phyloP scores from a whole-genome alignment of 2,888 invertebrate species.

The Eupithecia centaureata region DNA sequence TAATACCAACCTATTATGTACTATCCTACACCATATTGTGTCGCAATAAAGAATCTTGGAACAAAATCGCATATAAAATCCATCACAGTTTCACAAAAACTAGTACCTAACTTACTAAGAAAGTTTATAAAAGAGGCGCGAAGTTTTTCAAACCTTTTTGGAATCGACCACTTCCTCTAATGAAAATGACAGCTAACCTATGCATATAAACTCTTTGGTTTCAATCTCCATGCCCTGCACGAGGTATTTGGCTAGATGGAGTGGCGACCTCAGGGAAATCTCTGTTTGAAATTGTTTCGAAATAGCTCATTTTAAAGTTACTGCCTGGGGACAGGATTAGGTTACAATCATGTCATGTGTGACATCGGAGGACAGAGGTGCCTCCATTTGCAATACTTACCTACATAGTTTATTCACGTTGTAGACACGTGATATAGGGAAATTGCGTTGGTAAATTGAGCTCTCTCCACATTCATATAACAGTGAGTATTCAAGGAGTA shows the following conservation, averaged over 20 bases:
- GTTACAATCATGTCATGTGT: conserved; percentile 41
- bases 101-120: too few species aligned
- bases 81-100: too few species aligned
- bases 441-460: neutral
- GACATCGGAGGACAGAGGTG: conserved; percentile 13
- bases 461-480: neutral
- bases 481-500: too few species aligned
- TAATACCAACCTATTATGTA: too few species aligned
- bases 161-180: neutral
- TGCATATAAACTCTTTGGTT: conserved; percentile 43
- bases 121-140: neutral
- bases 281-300: conserved; percentile 75
- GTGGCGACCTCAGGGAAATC: conserved; percentile 68
- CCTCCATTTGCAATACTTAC: neutral
- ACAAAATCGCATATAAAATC: too few species aligned
- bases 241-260: conserved; percentile 48
- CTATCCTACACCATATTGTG: too few species aligned
- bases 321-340: conserved; percentile 48
- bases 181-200: conserved; percentile 9
- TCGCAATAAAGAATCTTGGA: too few species aligned
- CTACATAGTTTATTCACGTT: neutral
- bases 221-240: conserved; percentile 49
- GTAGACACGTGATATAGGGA: neutral
- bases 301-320: conserved; percentile 73
- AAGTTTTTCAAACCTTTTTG: neutral